Conservation (phyloP, 23 tunicate species). For the Clavelina lepadiformis region DNA sequence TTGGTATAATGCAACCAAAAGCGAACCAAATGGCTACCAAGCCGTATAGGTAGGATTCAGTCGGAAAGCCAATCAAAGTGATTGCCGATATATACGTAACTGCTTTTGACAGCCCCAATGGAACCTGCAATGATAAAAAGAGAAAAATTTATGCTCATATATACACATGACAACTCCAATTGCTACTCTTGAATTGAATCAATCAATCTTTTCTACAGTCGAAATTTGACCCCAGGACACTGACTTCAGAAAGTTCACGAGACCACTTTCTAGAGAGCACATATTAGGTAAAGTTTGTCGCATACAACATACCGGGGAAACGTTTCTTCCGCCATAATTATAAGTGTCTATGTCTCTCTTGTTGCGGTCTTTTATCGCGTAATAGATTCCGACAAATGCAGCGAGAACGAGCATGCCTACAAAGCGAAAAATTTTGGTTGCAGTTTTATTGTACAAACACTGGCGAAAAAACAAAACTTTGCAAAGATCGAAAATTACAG, state of each 20-base stretch:
- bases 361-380: conserved; percentile 48
- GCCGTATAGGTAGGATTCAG: conserved; percentile 31
- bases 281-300: too few relatives aligned
- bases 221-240: too few relatives aligned
- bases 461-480: too few relatives aligned
- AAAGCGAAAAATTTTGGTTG: too few relatives aligned
- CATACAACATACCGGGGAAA: conserved; percentile 56
- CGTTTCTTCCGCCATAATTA: conserved; percentile 49
- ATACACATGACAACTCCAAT: too few relatives aligned
- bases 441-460: too few relatives aligned
- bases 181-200: too few relatives aligned
- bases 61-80: conserved; percentile 27
- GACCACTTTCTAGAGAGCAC: neutral
- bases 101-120: conserved; percentile 29
- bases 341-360: conserved; percentile 34
- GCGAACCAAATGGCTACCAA: conserved; percentile 10
- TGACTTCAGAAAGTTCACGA: too few relatives aligned
- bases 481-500: too few relatives aligned
- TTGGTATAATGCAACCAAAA: neutral
- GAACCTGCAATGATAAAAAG: conserved; percentile 28
- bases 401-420: conserved; percentile 11
- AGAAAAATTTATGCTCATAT: too few relatives aligned
- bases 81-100: conserved; percentile 31
- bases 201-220: too few relatives aligned
- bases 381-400: conserved; percentile 28